A percentile compares a stretch with the other conserved stretches of the same genome.
Conservation (phyloP, 2,888 invertebrate genomes). For the Rotaria socialis region DNA sequence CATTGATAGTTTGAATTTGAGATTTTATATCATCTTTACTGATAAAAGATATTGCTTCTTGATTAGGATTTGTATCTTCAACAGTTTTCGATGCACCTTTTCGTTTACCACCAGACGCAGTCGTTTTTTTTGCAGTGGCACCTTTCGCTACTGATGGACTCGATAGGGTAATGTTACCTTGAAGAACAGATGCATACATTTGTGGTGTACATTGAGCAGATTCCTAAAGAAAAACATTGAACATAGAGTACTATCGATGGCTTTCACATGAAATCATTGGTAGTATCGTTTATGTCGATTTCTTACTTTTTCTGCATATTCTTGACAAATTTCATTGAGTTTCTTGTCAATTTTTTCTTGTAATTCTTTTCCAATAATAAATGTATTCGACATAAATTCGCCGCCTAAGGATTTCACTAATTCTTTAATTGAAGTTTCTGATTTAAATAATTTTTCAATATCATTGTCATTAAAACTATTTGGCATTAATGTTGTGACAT, state of each 20-base stretch:
- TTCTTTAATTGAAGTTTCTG: not conserved
- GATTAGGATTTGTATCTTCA: not conserved
- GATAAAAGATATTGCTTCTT: slow-evolving; percentile 37
- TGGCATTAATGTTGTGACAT: slow-evolving; percentile 62
- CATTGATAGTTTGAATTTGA: slow-evolving; percentile 53
- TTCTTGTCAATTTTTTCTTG: slow-evolving; percentile 25
- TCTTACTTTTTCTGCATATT: not conserved
- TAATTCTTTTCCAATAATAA: slow-evolving; percentile 2
- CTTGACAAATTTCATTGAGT: not conserved
- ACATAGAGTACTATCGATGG: too few species aligned
- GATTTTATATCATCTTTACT: slow-evolving; percentile 31
- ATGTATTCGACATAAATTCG: slow-evolving; percentile 15
- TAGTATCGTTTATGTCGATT: not conserved
- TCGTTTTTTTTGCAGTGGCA: slow-evolving; percentile 32
- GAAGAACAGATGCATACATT: slow-evolving; percentile 17
- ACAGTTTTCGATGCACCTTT: slow-evolving; percentile 22
- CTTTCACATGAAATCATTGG: too few species aligned
- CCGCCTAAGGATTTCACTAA: not conserved
- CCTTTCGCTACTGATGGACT: not conserved
- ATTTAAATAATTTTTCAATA: slow-evolving; percentile 30
- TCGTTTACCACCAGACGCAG: not conserved
- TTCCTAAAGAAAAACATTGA: not conserved
- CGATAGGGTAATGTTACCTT: slow-evolving; percentile 10
- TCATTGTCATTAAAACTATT: slow-evolving; percentile 39
- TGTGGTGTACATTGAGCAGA: slow-evolving; percentile 1